Base-by-base conservation (phyloP, 2,797 vertebrate genomes). In the Petrocephalus sullivani region DNA sequence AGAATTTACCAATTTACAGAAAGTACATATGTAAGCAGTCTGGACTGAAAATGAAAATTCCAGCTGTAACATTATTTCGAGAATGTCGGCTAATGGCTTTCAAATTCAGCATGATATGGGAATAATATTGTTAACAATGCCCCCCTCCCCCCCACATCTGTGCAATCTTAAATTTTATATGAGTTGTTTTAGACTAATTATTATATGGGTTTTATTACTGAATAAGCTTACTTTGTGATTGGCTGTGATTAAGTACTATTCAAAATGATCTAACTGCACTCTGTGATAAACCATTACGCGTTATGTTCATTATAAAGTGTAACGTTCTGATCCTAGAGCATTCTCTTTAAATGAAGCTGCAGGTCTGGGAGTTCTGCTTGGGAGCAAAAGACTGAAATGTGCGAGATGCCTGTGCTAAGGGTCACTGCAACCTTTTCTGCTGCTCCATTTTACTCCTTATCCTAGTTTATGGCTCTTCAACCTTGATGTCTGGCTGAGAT, bases 401-500 rank as follows among this genome's bases (percentile, higher is more conserved):
- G 64, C 33, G 64, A 71, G 64, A 71, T 71, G 64, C 33, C 33
- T 71, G 64, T 33, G 28, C 64, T 37, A 16, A 71, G 64, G 64
- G 64, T 71, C 12, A 71, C 64, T 33, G 10, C 64, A 71, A 71
- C 64, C 64, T 37, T 37, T 37, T 71, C 64, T 16, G 28, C 64
- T 16, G 64, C 64, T 71, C 64, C 4, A 37, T 71, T 71, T 37
- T 71, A 28, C 64, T 37, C 64, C 64, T 71, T 37, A 71, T 71
- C 12, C 64, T 71, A 71, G 64, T 37, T 71, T 71, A 71, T 71
- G 64, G 64, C 64, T 71, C 28, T 71, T 37, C 28, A 71, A 37
- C 64, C 64, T 71, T 71, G 64, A 71, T 71, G 64, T 71, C 64
- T 71, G 64, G 64, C 64, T 71, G 64, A 71, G 64, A 71, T 71